phyloP scores from a whole-genome alignment of 2,113 vertebrate genomes.

The Corapipo altera region DNA sequence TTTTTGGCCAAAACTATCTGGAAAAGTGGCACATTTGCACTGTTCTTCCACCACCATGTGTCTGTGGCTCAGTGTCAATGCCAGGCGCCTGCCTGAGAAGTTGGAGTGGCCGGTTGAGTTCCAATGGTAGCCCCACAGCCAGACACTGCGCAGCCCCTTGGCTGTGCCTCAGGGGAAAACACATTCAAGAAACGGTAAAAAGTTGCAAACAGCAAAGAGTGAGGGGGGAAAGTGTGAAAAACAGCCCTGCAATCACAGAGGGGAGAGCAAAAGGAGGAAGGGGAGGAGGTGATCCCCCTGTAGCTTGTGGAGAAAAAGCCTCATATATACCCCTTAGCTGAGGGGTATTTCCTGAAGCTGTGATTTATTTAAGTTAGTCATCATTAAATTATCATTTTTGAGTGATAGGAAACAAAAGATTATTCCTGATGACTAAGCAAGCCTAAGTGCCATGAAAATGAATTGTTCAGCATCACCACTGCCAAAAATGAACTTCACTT shows the following conservation, averaged over 20 bases:
- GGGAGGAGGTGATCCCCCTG: neutral
- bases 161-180: fast-evolving
- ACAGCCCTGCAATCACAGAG: neutral
- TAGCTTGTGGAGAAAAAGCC: neutral
- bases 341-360: neutral
- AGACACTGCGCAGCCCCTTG: neutral
- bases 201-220: fast-evolving
- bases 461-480: conserved; percentile 40
- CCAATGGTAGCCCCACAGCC: fast-evolving
- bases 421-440: conserved; percentile 50
- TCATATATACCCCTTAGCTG: neutral
- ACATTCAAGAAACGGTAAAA: neutral
- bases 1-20: fast-evolving
- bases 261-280: neutral
- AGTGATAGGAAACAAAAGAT: conserved; percentile 60
- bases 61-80: fast-evolving
- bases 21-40: fast-evolving
- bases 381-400: conserved; percentile 46
- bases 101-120: fast-evolving
- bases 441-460: conserved; percentile 55
- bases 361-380: neutral
- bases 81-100: fast-evolving
- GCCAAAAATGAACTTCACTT: conserved; percentile 54
- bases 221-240: neutral
- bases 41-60: fast-evolving